Percentiles rank a stretch among this genome's conserved stretches.
These are phyloP conservation scores for Heterohyrax brucei DNA, from an alignment of 2,797 vertebrate genomes.

Conservation along the genomic window DNA sequence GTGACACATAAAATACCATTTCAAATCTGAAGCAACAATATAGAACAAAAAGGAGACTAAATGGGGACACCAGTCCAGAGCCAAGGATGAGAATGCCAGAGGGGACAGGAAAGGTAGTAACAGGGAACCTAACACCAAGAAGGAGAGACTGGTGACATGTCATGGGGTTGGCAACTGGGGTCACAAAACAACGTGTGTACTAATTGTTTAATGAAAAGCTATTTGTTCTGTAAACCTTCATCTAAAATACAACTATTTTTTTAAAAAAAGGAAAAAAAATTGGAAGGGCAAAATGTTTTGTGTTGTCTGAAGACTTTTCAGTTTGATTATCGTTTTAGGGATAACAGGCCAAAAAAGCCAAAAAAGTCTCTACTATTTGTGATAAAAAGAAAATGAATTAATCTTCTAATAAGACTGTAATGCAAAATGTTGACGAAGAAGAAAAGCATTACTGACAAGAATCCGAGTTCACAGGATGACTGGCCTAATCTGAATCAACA, in stretches of 20 bases:
- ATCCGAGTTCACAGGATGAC: neutral
- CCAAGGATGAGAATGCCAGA: no score
- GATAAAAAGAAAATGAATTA: neutral
- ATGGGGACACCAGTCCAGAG: no score
- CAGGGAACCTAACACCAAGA: no score
- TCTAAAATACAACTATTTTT: no score
- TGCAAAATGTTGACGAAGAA: neutral
- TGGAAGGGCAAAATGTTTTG: constrained; percentile 11
- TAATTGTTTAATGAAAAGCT: no score
- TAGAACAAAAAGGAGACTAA: no score
- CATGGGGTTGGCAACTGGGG: no score
- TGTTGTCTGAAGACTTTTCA: neutral
- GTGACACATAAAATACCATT: neutral
- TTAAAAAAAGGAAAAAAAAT: no score
- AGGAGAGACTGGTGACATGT: no score
- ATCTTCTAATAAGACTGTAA: neutral
- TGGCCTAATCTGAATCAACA: neutral
- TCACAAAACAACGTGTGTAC: no score
- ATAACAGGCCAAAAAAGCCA: constrained; percentile 19
- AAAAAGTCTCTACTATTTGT: neutral
- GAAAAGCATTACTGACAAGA: neutral
- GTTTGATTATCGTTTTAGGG: constrained; percentile 30
- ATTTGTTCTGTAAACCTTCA: no score
- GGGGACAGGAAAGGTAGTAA: no score
- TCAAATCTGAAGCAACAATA: neutral